Percentiles rank a stretch among this genome's conserved stretches.
These are phyloP conservation scores for Fissipunctia ypsillon DNA, from an alignment of 2,888 invertebrate genomes.

Conservation along the genomic window DNA sequence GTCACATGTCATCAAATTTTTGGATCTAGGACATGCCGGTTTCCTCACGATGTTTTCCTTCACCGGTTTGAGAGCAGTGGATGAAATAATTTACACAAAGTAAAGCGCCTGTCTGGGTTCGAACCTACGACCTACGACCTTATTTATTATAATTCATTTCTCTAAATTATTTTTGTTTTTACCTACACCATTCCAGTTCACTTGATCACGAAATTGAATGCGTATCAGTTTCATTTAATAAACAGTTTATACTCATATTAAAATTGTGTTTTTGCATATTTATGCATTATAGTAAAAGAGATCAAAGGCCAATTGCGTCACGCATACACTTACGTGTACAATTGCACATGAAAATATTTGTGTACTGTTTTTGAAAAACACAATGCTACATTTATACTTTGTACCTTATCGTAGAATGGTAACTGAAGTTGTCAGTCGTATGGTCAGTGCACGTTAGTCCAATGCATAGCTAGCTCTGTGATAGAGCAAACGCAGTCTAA, in stretches of 20 bases:
- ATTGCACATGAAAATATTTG: not conserved
- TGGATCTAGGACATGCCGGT: no score
- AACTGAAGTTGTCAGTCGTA: conserved; percentile 53
- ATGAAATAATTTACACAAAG: no score
- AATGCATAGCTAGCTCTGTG: conserved; percentile 52
- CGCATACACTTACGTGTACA: not conserved
- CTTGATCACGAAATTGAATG: not conserved
- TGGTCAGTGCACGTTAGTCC: conserved; percentile 60
- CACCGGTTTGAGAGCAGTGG: no score
- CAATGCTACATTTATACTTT: conserved; percentile 25
- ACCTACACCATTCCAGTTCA: conserved; percentile 1
- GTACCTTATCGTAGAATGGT: conserved; percentile 37
- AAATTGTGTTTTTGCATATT: conserved; percentile 22
- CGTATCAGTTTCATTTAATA: conserved; percentile 20
- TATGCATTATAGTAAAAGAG: conserved; percentile 13
- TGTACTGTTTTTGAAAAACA: conserved; percentile 10
- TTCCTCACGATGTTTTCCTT: no score
- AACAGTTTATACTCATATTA: conserved; percentile 20
- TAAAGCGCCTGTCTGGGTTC: no score
- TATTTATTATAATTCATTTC: not conserved
- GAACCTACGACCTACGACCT: no score
- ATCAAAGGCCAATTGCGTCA: conserved; percentile 35
- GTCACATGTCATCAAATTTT: no score
- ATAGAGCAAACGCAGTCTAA: conserved; percentile 87
- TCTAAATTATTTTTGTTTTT: not conserved